phyloP scores from a whole-genome alignment of 2,797 vertebrate species.

The Chaetophractus vellerosus region DNA sequence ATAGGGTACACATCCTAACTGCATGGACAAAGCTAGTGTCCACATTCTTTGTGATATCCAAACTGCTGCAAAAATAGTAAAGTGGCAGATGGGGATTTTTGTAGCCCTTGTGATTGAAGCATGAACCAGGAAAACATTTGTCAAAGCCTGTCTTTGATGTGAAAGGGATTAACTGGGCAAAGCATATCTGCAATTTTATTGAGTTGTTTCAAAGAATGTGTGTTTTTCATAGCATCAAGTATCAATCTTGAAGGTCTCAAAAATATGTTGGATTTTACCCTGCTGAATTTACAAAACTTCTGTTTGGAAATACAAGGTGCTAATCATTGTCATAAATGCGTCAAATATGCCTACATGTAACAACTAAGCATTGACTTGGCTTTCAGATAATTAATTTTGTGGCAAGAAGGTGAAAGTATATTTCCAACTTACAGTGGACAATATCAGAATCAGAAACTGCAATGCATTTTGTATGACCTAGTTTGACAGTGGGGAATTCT shows the following conservation, averaged over 20 bases:
- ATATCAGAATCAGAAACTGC: neutral
- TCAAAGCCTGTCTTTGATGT: conserved; percentile 55
- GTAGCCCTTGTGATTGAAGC: conserved; percentile 61
- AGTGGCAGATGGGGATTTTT: conserved; percentile 68
- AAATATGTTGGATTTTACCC: neutral
- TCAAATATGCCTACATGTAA: neutral
- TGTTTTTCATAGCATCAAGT: conserved; percentile 7
- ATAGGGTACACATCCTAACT: neutral
- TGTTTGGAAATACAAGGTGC: neutral
- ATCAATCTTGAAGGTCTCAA: neutral
- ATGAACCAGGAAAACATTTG: conserved; percentile 67
- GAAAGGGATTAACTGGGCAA: conserved; percentile 33
- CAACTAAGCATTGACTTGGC: neutral
- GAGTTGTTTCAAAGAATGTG: conserved; percentile 9
- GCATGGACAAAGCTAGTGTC: conserved; percentile 26
- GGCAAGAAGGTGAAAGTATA: neutral
- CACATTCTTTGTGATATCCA: conserved; percentile 71
- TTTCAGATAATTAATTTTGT: conserved; percentile 25
- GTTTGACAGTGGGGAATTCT: conserved; percentile 7
- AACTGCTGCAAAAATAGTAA: conserved; percentile 72
- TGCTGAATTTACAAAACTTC: neutral
- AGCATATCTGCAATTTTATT: conserved; percentile 26
- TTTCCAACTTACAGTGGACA: neutral
- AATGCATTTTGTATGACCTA: neutral
- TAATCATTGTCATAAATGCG: neutral